Percentiles rank a stretch among this genome's conserved stretches.
Evolutionary conservation across 2,113 vertebrate genomes (phyloP).

Genomic region (Eulemur macaco): DNA sequence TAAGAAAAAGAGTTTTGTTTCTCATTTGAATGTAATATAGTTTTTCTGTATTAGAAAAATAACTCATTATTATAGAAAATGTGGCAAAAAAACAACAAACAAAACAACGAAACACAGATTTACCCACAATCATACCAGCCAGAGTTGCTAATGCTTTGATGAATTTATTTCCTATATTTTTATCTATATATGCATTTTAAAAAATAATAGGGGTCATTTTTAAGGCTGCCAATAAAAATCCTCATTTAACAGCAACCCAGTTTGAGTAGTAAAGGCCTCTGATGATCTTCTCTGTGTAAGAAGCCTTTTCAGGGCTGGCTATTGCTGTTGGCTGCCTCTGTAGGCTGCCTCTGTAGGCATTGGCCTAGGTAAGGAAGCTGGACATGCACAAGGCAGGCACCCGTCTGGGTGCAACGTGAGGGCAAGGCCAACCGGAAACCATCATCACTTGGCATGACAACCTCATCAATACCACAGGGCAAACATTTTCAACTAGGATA

Average conservation of each 20-base stretch:
- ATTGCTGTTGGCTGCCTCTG: neutral
- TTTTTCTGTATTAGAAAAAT: neutral
- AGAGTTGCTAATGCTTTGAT: neutral
- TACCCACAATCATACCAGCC: neutral
- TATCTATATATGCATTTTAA: neutral
- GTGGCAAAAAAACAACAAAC: neutral
- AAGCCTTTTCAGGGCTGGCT: neutral
- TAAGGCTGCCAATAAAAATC: neutral
- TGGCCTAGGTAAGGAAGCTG: neutral
- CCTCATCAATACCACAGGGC: neutral
- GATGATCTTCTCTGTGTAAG: neutral
- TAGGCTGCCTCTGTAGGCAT: neutral
- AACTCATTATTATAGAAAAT: neutral
- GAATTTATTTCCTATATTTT: neutral
- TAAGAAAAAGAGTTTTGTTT: neutral
- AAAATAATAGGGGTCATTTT: neutral
- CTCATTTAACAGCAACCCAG: neutral
- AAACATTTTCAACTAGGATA: neutral
- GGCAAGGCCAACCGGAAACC: neutral
- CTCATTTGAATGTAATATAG: neutral
- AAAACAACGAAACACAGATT: neutral
- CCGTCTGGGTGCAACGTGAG: neutral
- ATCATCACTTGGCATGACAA: accelerated
- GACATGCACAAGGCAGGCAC: too few relatives aligned
- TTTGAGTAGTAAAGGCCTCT: neutral